Conservation (phyloP, 2,797 vertebrate genomes). For the Periophthalmus magnuspinnatus region DNA sequence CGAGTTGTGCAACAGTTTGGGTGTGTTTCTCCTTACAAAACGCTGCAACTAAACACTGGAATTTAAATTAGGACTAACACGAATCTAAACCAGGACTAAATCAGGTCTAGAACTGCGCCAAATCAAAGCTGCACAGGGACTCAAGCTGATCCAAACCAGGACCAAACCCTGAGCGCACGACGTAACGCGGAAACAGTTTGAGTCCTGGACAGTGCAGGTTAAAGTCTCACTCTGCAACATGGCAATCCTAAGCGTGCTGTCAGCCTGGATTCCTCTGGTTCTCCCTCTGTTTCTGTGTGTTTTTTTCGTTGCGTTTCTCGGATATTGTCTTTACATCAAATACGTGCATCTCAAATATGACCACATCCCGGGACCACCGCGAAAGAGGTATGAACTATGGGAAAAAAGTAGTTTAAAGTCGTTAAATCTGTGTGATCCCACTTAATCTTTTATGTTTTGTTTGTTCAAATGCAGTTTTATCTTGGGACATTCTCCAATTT, state of each 20-base stretch:
- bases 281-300: slow-evolving; percentile 29
- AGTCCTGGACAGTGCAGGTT: too few species aligned
- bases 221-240: slow-evolving; percentile 25
- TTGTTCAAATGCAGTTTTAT: neutral
- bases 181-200: neutral
- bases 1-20: too few species aligned
- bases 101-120: too few species aligned
- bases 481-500: neutral
- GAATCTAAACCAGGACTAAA: too few species aligned
- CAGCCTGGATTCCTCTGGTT: neutral
- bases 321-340: slow-evolving; percentile 80
- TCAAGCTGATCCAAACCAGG: too few species aligned
- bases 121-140: too few species aligned
- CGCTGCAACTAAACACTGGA: too few species aligned
- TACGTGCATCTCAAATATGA: slow-evolving; percentile 83
- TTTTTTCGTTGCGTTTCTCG: slow-evolving; percentile 56
- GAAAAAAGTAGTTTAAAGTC: too few species aligned
- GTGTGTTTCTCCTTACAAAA: too few species aligned
- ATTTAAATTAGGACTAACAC: too few species aligned
- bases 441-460: neutral
- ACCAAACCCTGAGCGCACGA: too few species aligned
- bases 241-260: slow-evolving; percentile 1
- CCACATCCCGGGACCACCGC: slow-evolving; percentile 86
- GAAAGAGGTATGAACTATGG: slow-evolving; percentile 74
- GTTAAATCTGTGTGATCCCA: too few species aligned